Evolutionary conservation across 2,797 vertebrate species (phyloP).

Genomic region (Pelobates cultripes): DNA sequence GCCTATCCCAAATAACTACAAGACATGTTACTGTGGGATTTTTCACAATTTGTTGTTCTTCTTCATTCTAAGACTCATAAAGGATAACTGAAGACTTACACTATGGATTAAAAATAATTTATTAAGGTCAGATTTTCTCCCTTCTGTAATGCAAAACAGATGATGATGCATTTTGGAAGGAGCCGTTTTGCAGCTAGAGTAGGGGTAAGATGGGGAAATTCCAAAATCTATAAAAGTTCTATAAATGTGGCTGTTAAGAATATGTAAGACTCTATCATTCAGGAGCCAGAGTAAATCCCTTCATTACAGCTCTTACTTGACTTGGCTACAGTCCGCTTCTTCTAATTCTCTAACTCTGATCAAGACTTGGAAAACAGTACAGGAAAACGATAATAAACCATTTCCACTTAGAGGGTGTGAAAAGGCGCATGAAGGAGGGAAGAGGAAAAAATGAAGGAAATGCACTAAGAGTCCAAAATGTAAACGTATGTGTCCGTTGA

Average conservation of each 20-base stretch:
- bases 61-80: neutral
- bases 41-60: too few species aligned
- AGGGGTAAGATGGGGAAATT: conserved; percentile 11
- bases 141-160: conserved; percentile 1
- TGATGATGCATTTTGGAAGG: neutral
- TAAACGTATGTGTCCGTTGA: conserved; percentile 44
- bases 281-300: conserved; percentile 24
- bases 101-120: neutral
- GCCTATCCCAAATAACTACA: too few species aligned
- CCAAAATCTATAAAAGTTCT: conserved; percentile 20
- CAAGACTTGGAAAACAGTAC: conserved; percentile 39
- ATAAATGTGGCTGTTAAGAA: conserved; percentile 10
- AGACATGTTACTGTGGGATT: too few species aligned
- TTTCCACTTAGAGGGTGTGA: conserved; percentile 33
- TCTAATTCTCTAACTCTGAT: conserved; percentile 25
- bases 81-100: neutral
- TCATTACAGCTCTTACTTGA: neutral
- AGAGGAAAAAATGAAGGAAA: conserved; percentile 33
- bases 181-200: neutral
- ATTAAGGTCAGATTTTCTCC: neutral
- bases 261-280: neutral
- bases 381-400: conserved; percentile 30
- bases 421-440: conserved; percentile 28
- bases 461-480: conserved; percentile 34
- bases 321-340: conserved; percentile 1